These are phyloP conservation scores for Hemicentrotus pulcherrimus DNA, from an alignment of 35 echinoderm and acorn worm species.

Conservation along the genomic window DNA sequence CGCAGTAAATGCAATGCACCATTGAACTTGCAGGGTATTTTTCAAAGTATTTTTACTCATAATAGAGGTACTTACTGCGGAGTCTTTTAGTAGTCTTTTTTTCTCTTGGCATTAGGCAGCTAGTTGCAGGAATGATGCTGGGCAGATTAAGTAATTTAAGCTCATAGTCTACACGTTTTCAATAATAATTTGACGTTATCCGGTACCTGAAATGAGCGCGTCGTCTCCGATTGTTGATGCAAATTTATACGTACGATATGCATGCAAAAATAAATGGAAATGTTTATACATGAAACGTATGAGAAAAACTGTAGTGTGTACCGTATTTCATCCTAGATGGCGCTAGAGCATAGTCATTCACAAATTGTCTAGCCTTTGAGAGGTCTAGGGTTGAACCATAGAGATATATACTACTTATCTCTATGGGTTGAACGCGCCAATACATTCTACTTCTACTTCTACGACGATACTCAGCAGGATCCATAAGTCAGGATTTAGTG, in stretches of 20 bases:
- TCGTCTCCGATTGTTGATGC: not conserved
- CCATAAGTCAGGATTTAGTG: too few relatives aligned
- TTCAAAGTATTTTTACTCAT: not conserved
- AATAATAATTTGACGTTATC: not conserved
- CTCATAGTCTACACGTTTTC: not conserved
- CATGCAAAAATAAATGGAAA: not conserved
- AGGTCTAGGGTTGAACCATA: too few relatives aligned
- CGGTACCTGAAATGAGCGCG: not conserved
- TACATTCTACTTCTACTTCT: too few relatives aligned
- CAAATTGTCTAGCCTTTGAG: too few relatives aligned
- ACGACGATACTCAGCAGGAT: too few relatives aligned
- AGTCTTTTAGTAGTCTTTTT: slow-evolving; percentile 51
- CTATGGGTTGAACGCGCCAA: too few relatives aligned
- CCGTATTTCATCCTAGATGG: too few relatives aligned
- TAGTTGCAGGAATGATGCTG: slow-evolving; percentile 33
- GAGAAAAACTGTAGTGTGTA: not conserved
- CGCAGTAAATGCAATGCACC: not conserved
- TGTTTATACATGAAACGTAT: not conserved
- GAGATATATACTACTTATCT: too few relatives aligned
- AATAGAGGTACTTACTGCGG: slow-evolving; percentile 34
- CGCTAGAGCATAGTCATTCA: too few relatives aligned
- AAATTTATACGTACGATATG: not conserved
- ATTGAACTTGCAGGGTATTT: not conserved
- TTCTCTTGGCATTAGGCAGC: slow-evolving; percentile 50
- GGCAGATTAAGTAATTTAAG: not conserved